phyloP scores from a whole-genome alignment of 2,888 invertebrate genomes.

The Hyalella azteca region DNA sequence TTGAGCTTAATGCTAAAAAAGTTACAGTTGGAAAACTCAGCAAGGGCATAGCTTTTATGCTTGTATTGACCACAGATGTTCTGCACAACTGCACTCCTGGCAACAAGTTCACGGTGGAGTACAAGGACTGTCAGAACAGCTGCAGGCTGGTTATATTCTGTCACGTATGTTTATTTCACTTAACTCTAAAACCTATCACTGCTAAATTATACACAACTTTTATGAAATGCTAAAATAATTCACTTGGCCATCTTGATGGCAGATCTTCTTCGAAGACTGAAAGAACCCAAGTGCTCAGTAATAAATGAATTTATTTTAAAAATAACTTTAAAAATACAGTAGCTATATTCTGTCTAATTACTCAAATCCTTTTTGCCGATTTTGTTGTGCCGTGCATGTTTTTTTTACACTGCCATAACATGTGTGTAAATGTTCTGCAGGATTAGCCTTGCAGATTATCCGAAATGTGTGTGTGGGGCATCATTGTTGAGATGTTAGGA shows the following conservation, averaged over 20 bases:
- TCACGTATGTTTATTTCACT: not conserved
- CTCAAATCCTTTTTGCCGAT: too few relatives aligned
- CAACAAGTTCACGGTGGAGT: slow-evolving; percentile 36
- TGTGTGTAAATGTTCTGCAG: too few relatives aligned
- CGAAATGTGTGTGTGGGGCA: too few relatives aligned
- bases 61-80: slow-evolving; percentile 24
- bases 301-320: not conserved
- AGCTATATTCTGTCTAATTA: too few relatives aligned
- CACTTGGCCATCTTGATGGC: not conserved
- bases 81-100: slow-evolving; percentile 19
- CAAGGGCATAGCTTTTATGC: not conserved
- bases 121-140: slow-evolving; percentile 38
- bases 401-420: too few relatives aligned
- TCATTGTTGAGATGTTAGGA: too few relatives aligned
- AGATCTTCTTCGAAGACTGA: too few relatives aligned
- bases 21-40: not conserved
- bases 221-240: not conserved
- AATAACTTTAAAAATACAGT: not conserved
- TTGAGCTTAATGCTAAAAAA: not conserved
- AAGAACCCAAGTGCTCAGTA: too few relatives aligned
- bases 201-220: not conserved
- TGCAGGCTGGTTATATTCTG: slow-evolving; percentile 33
- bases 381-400: too few relatives aligned
- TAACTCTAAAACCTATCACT: not conserved
- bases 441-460: too few relatives aligned